Conservation (phyloP, 2,888 invertebrate species). For the Steinernema scapterisci region DNA sequence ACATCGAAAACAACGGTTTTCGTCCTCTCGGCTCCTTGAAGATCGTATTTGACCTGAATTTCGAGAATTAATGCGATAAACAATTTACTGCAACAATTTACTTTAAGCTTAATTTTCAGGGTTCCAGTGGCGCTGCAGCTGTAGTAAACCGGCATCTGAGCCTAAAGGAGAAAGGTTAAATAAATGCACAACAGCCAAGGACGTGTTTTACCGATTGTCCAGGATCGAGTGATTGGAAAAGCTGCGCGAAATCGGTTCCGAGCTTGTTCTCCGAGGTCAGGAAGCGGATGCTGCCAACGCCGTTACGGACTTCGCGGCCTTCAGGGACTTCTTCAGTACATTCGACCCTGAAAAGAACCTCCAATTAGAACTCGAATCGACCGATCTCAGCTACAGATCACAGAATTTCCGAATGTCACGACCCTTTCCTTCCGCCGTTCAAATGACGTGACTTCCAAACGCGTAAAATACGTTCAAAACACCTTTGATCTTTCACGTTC, state of each 20-base stretch:
- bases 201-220: background rate
- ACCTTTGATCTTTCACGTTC: no score
- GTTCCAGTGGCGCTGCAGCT: background rate
- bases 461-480: no score
- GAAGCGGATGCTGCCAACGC: background rate
- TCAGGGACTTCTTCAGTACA: background rate
- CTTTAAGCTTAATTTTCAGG: background rate
- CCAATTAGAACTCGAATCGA: no score
- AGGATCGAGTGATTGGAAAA: background rate
- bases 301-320: background rate
- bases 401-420: no score
- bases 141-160: background rate
- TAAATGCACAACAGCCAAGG: no score
- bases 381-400: no score
- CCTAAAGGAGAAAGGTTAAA: background rate
- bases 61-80: background rate
- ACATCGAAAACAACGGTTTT: background rate
- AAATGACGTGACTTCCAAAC: no score
- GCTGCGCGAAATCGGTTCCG: background rate
- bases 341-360: background rate
- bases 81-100: background rate
- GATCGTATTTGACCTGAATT: background rate
- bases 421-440: no score
- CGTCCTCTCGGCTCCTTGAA: background rate
- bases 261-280: conserved; percentile 1